Evolutionary conservation across 2,113 vertebrate genomes (phyloP), one percentile per base, ranked within the genome.

Genomic region (Rhabdornis inornatus): DNA sequence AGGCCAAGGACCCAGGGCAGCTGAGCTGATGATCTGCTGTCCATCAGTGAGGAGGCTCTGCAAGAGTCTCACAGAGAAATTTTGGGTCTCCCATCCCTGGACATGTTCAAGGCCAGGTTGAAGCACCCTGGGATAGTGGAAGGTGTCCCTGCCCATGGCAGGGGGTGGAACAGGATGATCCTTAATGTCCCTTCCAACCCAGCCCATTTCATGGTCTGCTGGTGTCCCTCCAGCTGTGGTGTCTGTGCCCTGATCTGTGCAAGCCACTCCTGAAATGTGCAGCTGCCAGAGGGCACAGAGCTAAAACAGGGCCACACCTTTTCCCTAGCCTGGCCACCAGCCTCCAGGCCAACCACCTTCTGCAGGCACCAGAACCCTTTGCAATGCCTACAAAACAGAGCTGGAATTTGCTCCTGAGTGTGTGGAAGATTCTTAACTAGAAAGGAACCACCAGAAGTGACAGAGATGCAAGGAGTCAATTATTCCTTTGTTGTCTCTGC

Each of bases 401-500:
- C 25, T 44, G 64, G 11, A 79, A 59, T 91, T 91, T 70, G 10
- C 68, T 82, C 25, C 39, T 15, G 53, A 72, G 42, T 59, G 53
- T 3, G 0, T 60, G 61, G 68, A 76, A 81, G 42, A 35, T 65
- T 83, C 57, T 87, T 89, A 92, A 92, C 61, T 77, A 94, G 76
- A 89, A 97, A 90, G 69, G 66, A 89, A 21, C 65, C 74, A 87
- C 50, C 71, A 77, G 47, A 83, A 88, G 61, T 89, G 79, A 90
- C 92, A 92, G 83, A 33, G 2, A 75, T 59, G 89, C 91, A 93
- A 93, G 90, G 91, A 94, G 94, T 97, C 98, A 97, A 94, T 98
- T 98, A 98, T 96, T 79, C 76, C 59, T 97, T 92, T 97, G 96
- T 97, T 97, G 92, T 97, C 95, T 95, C 97, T 96, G 87, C 92